These are phyloP conservation scores for Tonatia bakeri DNA, from an alignment of 2,113 vertebrate species.

Conservation along the genomic window DNA sequence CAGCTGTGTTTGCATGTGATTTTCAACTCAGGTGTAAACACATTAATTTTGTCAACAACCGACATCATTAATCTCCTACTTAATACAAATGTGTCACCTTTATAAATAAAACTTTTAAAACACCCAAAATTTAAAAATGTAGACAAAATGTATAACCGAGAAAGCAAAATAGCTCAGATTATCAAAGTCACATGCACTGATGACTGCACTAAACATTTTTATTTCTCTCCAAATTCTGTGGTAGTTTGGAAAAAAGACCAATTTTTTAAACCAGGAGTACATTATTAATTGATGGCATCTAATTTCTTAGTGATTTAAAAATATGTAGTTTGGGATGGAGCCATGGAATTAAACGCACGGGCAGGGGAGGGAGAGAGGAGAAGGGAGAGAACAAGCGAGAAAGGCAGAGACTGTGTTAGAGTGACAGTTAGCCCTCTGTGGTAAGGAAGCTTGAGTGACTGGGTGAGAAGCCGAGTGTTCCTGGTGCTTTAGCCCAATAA, in stretches of 20 bases:
- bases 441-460: background rate
- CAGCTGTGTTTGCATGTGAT: background rate
- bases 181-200: background rate
- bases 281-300: background rate
- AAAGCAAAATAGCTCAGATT: background rate
- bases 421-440: background rate
- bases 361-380: background rate
- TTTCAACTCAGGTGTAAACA: background rate
- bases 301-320: slow-evolving; percentile 14
- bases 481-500: background rate
- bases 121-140: background rate
- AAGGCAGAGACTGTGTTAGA: background rate
- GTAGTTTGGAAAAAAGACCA: background rate
- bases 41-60: background rate
- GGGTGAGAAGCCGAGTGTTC: background rate
- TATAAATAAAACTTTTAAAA: background rate
- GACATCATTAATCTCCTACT: background rate
- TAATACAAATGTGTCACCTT: background rate
- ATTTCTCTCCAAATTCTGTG: background rate
- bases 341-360: background rate
- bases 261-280: background rate
- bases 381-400: background rate
- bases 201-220: background rate
- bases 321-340: background rate
- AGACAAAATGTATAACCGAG: background rate